phyloP scores from a whole-genome alignment of 2,888 invertebrate genomes.

The Volucella bombylans region DNA sequence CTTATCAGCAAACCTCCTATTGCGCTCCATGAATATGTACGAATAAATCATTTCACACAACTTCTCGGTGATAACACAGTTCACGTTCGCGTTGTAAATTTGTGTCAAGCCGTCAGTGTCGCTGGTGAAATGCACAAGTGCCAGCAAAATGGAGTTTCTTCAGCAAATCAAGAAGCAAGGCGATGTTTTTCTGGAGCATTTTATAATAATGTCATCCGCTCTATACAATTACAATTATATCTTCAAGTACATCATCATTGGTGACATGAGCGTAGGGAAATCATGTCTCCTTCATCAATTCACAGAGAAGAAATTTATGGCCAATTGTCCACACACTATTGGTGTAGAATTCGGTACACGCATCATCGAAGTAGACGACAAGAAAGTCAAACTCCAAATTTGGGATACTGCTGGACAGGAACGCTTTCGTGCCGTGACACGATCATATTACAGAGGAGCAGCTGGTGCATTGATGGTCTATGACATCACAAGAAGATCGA shows the following conservation, averaged over 20 bases:
- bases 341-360: conserved; percentile 99
- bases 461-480: conserved; percentile 99
- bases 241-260: conserved; percentile 99
- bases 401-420: conserved; percentile 98
- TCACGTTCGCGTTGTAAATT: neutral
- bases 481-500: conserved; percentile 98
- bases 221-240: conserved; percentile 99
- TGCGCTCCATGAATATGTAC: conserved; percentile 46
- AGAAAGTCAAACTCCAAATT: conserved; percentile 99
- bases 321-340: conserved; percentile 99
- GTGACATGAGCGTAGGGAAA: conserved; percentile 99
- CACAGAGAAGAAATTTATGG: conserved; percentile 99
- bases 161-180: conserved; percentile 38
- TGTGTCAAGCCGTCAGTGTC: conserved; percentile 3
- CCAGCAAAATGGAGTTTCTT: conserved; percentile 37
- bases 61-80: neutral
- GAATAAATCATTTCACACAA: conserved; percentile 17
- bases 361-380: conserved; percentile 99
- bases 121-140: neutral
- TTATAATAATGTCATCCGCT: conserved; percentile 92
- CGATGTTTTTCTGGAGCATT: conserved; percentile 42
- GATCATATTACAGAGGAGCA: conserved; percentile 98
- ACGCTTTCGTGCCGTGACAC: conserved; percentile 97
- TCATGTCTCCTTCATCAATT: conserved; percentile 99
- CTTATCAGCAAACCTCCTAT: conserved; percentile 23